Conservation (phyloP, 2,113 vertebrate species). For the Daphoenositta chrysoptera region DNA sequence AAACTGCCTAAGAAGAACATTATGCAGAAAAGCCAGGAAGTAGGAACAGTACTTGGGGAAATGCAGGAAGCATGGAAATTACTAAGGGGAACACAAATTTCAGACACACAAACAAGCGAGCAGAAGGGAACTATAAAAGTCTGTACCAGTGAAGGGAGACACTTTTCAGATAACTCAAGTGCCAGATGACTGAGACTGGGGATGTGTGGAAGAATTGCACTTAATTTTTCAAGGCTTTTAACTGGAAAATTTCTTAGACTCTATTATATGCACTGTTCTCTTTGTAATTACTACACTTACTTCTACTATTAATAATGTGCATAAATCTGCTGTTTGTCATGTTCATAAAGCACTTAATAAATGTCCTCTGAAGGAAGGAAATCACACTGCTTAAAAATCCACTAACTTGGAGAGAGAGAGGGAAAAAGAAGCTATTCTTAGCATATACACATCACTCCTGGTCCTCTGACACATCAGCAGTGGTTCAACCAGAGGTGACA, state of each 20-base stretch:
- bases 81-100: constrained; percentile 1
- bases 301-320: not conserved
- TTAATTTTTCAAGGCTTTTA: constrained; percentile 38
- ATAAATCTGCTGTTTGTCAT: constrained; percentile 10
- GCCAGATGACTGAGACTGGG: not conserved
- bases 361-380: not conserved
- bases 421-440: constrained; percentile 24
- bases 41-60: not conserved
- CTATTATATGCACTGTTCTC: not conserved
- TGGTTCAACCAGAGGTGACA: constrained; percentile 28
- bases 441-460: not conserved
- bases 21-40: constrained; percentile 30
- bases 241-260: not conserved
- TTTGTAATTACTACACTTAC: constrained; percentile 7
- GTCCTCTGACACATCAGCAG: not conserved
- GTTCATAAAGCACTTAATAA: constrained; percentile 6
- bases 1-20: not conserved
- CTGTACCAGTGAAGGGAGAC: constrained; percentile 2
- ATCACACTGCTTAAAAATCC: not conserved
- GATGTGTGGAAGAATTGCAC: not conserved
- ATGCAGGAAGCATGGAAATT: constrained; percentile 12
- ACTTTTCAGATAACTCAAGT: constrained; percentile 21
- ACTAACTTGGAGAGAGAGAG: not conserved
- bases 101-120: not conserved
- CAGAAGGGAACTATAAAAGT: not conserved